phyloP scores from a whole-genome alignment of 2,797 vertebrate species.

The Catharus ustulatus region DNA sequence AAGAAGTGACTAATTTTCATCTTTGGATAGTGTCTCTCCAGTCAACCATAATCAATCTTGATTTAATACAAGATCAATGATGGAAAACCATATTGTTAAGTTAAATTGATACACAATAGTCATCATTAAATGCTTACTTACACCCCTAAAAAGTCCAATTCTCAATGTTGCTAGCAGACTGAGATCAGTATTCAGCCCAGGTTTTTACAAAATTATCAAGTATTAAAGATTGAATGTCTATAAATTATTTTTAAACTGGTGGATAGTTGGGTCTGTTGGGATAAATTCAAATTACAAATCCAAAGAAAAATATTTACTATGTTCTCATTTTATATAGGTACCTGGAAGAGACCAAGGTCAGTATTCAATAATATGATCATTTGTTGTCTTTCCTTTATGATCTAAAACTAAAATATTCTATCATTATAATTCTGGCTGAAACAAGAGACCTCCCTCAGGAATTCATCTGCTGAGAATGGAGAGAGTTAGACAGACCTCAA shows the following conservation, averaged over 20 bases:
- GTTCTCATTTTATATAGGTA: conserved; percentile 38
- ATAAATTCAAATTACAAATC: background rate
- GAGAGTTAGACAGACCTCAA: background rate
- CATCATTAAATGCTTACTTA: background rate
- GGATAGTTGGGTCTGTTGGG: background rate
- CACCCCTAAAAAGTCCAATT: background rate
- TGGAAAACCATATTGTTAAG: background rate
- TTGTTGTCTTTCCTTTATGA: background rate
- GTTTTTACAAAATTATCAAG: background rate
- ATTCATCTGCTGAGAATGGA: background rate
- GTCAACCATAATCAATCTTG: background rate
- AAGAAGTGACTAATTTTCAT: background rate
- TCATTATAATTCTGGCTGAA: background rate
- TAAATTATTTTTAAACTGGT: background rate
- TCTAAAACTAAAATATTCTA: background rate
- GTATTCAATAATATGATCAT: background rate
- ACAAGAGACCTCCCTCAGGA: background rate
- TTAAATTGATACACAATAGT: background rate
- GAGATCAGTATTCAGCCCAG: background rate
- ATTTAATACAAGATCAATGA: background rate
- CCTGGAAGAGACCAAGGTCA: conserved; percentile 51
- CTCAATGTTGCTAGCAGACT: background rate
- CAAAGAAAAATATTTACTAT: conserved; percentile 26
- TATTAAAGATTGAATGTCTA: background rate
- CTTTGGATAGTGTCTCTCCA: background rate